Evolutionary conservation across 92 coral and sea anemone genomes (phyloP).

Genomic region (Plumapathes pennacea): DNA sequence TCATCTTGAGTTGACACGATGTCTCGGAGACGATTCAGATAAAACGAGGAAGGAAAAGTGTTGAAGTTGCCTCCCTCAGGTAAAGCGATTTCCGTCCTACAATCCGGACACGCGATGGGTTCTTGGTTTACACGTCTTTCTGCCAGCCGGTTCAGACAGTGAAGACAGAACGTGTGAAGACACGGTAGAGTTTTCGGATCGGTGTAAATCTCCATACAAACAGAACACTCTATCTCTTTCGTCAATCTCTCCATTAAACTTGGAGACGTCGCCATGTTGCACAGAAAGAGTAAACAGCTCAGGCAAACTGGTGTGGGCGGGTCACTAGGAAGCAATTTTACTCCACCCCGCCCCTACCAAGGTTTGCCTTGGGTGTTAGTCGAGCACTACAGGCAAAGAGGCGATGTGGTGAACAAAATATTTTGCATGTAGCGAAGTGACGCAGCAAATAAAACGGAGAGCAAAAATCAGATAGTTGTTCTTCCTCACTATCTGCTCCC

Average conservation of each 20-base stretch:
- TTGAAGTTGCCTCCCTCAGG: conserved; percentile 23
- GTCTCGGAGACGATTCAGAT: conserved; percentile 47
- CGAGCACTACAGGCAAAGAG: too few relatives aligned
- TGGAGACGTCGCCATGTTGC: too few relatives aligned
- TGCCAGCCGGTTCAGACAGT: conserved; percentile 45
- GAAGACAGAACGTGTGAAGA: conserved; percentile 56
- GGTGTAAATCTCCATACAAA: conserved; percentile 39
- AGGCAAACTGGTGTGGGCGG: too few relatives aligned
- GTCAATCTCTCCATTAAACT: conserved; percentile 14
- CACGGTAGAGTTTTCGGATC: conserved; percentile 58
- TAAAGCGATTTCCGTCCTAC: conserved; percentile 24
- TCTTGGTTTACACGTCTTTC: conserved; percentile 9
- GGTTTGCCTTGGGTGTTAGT: too few relatives aligned
- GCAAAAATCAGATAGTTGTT: too few relatives aligned
- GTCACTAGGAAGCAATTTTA: too few relatives aligned
- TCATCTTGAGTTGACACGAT: conserved; percentile 39
- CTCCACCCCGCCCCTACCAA: too few relatives aligned
- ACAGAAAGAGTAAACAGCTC: too few relatives aligned
- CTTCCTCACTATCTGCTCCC: too few relatives aligned
- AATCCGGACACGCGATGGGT: conserved; percentile 38
- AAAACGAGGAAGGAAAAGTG: conserved; percentile 50
- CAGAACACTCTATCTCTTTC: conserved; percentile 42
- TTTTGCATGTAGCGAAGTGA: too few relatives aligned
- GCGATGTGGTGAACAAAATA: too few relatives aligned
- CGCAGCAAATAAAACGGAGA: too few relatives aligned